Base-by-base conservation (phyloP, 2,113 vertebrate genomes). In the Camelus bactrianus region DNA sequence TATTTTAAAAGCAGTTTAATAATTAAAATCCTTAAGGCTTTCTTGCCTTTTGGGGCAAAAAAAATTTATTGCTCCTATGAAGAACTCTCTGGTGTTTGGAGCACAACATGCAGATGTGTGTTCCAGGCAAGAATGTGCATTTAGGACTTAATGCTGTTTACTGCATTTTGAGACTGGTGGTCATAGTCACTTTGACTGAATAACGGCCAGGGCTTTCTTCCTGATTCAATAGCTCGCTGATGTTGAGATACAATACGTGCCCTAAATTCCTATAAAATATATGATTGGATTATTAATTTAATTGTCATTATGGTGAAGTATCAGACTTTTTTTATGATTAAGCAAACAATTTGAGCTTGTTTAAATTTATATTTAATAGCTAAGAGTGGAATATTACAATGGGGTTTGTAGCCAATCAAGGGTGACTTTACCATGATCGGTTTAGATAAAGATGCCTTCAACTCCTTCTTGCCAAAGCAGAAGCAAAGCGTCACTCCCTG, bases 321-420 rank as follows among this genome's bases (percentile, higher is more conserved):
- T 8, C 30, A 83, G 2, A 7, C 4, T 24, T 30, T 15, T 46
- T 56, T 72, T 60, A 85, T 54, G 6, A 90, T 84, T 70, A 75
- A 90, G 24, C 13, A 73, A 90, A 80, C 88, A 86, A 24, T 0
- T 9, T 90, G 73, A 70, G 8, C 4, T n/a, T 54, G 72, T 94
- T 96, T 95, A n/a, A 35, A 94, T 91, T 82, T 83, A 42, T 73
- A 75, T 7, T 62, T 84, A 32, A 35, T 70, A 69, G 46, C 28
- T 85, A 6, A 70, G 7, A 81, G 20, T 64, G 5, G 3, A 75
- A 58, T 50, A 50, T 17, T 65, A 46, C 17, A 72, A 9, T 9
- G 80, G 58, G 10, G 5, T 91, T 92, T 88, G 76, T 84, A 10
- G 8, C 2, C 32, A 24, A 24, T 70, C 91, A 86, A 46, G 20